Evolutionary conservation across 2,113 vertebrate species (phyloP).

Genomic region (Amphiprion percula): DNA sequence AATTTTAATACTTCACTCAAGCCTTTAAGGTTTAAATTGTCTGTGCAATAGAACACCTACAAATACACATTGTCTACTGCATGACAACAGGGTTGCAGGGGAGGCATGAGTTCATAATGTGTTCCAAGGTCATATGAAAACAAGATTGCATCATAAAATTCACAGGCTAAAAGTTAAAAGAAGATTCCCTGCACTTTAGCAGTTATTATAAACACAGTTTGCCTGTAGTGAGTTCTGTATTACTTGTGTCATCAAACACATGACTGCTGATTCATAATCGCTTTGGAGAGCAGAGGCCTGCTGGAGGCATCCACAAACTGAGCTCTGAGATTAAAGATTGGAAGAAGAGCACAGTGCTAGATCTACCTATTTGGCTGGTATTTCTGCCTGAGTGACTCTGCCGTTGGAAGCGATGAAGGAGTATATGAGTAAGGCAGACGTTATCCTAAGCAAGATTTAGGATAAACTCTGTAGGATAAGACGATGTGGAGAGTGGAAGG

Average conservation of each 20-base stretch:
- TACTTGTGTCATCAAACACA: constrained; percentile 54
- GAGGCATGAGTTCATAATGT: constrained; percentile 21
- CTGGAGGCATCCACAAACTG: constrained; percentile 39
- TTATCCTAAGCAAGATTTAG: constrained; percentile 35
- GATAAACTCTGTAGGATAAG: constrained; percentile 8
- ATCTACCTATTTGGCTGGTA: constrained; percentile 19
- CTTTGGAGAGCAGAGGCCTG: constrained; percentile 37
- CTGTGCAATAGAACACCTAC: constrained; percentile 45
- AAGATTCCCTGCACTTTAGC: constrained; percentile 16
- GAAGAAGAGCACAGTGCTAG: constrained; percentile 23
- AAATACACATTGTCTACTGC: constrained; percentile 32
- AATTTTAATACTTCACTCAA: constrained; percentile 47
- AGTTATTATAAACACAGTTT: constrained; percentile 33
- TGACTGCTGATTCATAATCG: constrained; percentile 48
- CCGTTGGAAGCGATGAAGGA: background rate
- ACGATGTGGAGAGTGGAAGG: background rate
- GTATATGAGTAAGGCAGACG: background rate
- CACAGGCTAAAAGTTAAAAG: constrained; percentile 18
- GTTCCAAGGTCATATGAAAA: constrained; percentile 45
- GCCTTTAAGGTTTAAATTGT: constrained; percentile 42
- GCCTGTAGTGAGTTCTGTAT: constrained; percentile 20
- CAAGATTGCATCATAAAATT: constrained; percentile 23
- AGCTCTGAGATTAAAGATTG: constrained; percentile 32
- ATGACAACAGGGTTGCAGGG: constrained; percentile 29
- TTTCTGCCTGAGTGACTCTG: constrained; percentile 32